Conservation (phyloP, 2,113 vertebrate genomes). For the Mesitornis unicolor region DNA sequence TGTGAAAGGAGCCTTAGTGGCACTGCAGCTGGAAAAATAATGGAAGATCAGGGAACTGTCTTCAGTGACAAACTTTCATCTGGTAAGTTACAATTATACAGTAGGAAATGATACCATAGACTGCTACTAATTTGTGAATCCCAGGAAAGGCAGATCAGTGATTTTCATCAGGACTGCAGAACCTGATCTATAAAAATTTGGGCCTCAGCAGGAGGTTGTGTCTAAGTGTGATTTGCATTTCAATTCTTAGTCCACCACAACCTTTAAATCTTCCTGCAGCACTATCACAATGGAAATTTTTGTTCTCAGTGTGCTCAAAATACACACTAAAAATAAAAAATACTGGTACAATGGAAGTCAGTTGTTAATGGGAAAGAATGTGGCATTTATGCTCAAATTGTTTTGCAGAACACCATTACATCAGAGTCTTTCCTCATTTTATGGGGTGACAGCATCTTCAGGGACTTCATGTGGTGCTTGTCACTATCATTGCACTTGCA, state of each 20-base stretch:
- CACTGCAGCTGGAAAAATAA: constrained; percentile 72
- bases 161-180: constrained; percentile 67
- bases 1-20: constrained; percentile 58
- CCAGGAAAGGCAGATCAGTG: constrained; percentile 56
- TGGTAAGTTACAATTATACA: constrained; percentile 70
- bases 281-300: constrained; percentile 58
- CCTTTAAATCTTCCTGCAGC: constrained; percentile 66
- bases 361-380: constrained; percentile 15
- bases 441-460: neutral
- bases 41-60: constrained; percentile 62
- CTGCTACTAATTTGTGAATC: constrained; percentile 69
- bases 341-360: constrained; percentile 19
- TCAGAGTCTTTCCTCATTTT: constrained; percentile 17
- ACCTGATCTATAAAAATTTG: constrained; percentile 74
- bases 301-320: constrained; percentile 40
- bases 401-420: constrained; percentile 26
- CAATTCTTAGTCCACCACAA: constrained; percentile 66
- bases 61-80: constrained; percentile 76
- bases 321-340: neutral
- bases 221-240: constrained; percentile 75
- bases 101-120: constrained; percentile 69
- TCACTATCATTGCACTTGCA: neutral
- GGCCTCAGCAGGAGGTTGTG: constrained; percentile 68
- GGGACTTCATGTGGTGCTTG: neutral
- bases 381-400: neutral